Percentiles rank a stretch among this genome's conserved stretches.
Conservation (phyloP, 92 coral and sea anemone genomes). For the Muricea muricata region DNA sequence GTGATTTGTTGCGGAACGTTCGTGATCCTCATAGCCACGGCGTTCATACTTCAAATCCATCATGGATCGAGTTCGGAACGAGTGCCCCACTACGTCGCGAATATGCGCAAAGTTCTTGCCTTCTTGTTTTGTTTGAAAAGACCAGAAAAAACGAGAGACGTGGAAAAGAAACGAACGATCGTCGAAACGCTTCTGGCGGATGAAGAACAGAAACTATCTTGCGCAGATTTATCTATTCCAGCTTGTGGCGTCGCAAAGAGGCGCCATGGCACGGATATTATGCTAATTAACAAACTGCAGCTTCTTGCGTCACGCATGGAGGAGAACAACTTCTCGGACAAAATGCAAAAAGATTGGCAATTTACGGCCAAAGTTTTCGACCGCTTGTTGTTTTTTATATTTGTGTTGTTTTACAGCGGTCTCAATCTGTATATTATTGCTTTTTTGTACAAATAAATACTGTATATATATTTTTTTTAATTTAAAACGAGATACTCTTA, state of each 20-base stretch:
- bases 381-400: conserved; percentile 78
- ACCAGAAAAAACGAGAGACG: neutral
- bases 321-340: neutral
- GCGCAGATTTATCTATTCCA: neutral
- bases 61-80: neutral
- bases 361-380: conserved; percentile 76
- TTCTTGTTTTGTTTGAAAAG: neutral
- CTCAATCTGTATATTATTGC: conserved; percentile 66
- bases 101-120: neutral
- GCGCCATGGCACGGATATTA: neutral
- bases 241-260: neutral
- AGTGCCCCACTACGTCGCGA: neutral
- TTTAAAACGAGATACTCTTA: no score
- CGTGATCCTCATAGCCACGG: conserved; percentile 18
- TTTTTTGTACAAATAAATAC: neutral
- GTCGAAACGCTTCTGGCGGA: neutral
- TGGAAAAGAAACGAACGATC: neutral
- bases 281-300: neutral
- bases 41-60: conserved; percentile 14
- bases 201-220: neutral
- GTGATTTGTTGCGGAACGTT: neutral
- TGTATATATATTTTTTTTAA: neutral
- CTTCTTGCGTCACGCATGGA: neutral
- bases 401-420: conserved; percentile 66
- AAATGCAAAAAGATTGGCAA: conserved; percentile 80